Evolutionary conservation across 2,113 vertebrate species (phyloP).

Genomic region (Sebastes schlegelii): DNA sequence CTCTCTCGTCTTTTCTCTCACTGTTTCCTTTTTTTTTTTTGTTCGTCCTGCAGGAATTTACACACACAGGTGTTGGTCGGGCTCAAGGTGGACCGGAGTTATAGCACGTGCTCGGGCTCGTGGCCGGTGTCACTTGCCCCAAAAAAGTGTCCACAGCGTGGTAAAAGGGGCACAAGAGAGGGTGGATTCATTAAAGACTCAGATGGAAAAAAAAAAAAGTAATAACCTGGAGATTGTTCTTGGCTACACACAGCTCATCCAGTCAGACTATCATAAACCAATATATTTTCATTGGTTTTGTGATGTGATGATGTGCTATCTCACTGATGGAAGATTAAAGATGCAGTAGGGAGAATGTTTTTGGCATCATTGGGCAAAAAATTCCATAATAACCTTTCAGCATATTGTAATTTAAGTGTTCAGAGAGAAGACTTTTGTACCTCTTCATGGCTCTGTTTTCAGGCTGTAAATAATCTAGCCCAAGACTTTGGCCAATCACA

Average conservation of each 20-base stretch:
- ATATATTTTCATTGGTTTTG: conserved; percentile 15
- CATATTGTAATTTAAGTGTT: too few relatives aligned
- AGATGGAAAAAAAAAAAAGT: conserved; percentile 52
- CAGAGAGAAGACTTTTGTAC: too few relatives aligned
- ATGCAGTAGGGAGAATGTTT: too few relatives aligned
- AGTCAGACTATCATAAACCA: conserved; percentile 24
- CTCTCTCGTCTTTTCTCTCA: conserved; percentile 75
- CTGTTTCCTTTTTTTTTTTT: conserved; percentile 18
- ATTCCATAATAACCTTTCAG: too few relatives aligned
- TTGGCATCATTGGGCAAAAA: too few relatives aligned
- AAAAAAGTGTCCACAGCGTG: neutral
- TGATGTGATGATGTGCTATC: neutral
- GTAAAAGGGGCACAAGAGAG: conserved; percentile 29
- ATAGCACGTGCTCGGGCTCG: conserved; percentile 87
- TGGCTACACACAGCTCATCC: conserved; percentile 21
- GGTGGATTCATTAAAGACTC: conserved; percentile 51
- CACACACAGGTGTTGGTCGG: conserved; percentile 87
- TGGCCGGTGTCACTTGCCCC: conserved; percentile 86
- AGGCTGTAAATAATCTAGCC: too few relatives aligned
- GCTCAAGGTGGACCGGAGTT: conserved; percentile 80
- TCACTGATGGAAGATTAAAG: neutral
- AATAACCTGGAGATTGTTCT: conserved; percentile 51
- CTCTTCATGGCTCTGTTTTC: too few relatives aligned
- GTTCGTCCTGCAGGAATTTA: conserved; percentile 87
- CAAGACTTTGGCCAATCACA: too few relatives aligned